phyloP scores from a whole-genome alignment of 2,888 invertebrate species.

The Sesia bembeciformis region DNA sequence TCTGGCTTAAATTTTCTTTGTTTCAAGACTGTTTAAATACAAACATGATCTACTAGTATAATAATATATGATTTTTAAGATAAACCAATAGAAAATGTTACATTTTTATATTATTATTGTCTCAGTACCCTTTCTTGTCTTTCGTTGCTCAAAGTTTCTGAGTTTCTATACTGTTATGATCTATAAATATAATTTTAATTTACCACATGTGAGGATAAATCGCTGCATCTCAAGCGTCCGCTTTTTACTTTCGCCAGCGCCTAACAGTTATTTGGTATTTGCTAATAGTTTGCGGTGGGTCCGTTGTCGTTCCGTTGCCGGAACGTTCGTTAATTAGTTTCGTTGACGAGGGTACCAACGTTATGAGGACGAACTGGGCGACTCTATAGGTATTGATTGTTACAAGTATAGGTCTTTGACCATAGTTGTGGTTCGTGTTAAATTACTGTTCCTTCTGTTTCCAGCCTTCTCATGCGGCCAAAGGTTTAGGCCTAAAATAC shows the following conservation, averaged over 20 bases:
- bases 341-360: constrained; percentile 16
- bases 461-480: too few relatives aligned
- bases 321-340: constrained; percentile 17
- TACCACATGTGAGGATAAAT: not conserved
- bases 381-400: constrained; percentile 1
- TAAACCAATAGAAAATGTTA: too few relatives aligned
- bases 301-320: constrained; percentile 7
- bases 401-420: not conserved
- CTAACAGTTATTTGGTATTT: constrained; percentile 4
- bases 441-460: constrained; percentile 2
- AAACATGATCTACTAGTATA: too few relatives aligned
- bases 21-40: too few relatives aligned
- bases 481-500: too few relatives aligned
- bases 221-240: not conserved
- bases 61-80: too few relatives aligned
- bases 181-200: too few relatives aligned
- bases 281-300: constrained; percentile 15
- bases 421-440: constrained; percentile 7
- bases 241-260: not conserved
- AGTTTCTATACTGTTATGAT: too few relatives aligned
- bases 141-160: too few relatives aligned
- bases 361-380: constrained; percentile 2
- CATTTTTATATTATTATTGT: too few relatives aligned
- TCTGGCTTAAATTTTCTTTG: too few relatives aligned
- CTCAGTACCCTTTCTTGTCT: too few relatives aligned